These are phyloP conservation scores for Cavia porcellus DNA, from an alignment of 2,113 vertebrate genomes.

Conservation along the genomic window DNA sequence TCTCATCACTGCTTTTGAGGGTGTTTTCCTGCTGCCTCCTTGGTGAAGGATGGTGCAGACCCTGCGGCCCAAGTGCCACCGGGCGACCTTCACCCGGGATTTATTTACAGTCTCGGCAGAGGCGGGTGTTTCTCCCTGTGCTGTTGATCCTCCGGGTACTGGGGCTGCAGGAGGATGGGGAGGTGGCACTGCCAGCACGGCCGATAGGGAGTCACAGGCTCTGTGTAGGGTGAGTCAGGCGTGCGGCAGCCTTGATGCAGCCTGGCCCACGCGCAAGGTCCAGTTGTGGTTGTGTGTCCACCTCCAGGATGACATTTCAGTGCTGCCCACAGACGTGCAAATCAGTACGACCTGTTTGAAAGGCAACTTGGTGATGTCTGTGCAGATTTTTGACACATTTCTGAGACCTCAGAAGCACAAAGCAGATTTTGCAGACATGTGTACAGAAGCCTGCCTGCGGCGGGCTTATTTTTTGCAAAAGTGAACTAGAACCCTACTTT, in stretches of 20 bases:
- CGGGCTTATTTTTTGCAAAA: neutral
- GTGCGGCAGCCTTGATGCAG: neutral
- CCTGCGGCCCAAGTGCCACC: rapidly evolving
- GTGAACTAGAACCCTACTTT: neutral
- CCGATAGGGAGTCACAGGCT: neutral
- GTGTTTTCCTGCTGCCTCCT: neutral
- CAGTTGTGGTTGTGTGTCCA: rapidly evolving
- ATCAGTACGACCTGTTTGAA: neutral
- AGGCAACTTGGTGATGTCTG: neutral
- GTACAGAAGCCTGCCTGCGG: neutral
- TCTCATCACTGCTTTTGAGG: neutral
- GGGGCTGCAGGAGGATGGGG: too few species aligned
- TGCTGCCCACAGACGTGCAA: too few species aligned
- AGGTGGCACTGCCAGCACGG: rapidly evolving
- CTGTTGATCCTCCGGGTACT: neutral
- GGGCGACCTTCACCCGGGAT: neutral
- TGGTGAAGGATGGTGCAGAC: too few species aligned
- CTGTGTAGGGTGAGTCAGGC: rapidly evolving
- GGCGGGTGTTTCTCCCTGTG: neutral
- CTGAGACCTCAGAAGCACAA: neutral
- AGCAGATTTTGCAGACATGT: neutral
- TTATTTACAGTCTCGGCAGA: neutral
- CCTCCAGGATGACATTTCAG: neutral
- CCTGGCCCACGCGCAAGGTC: rapidly evolving
- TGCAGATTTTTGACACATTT: neutral